Evolutionary conservation across 1,140 invertebrate genomes (phyloP).

Genomic region (Pseudomyrmex dendroicus): DNA sequence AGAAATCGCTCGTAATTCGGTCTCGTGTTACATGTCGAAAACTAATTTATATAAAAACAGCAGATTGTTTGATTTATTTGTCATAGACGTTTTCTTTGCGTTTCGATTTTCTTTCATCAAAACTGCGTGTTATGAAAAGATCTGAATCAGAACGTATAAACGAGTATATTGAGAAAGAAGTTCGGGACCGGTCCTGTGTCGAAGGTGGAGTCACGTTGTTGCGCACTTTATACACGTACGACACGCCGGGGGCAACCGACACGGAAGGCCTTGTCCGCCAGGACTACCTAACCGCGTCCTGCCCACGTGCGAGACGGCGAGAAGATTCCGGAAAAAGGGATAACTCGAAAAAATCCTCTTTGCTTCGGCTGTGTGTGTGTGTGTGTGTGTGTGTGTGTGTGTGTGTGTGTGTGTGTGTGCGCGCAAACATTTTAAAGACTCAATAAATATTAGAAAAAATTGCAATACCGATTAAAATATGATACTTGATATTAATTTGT

Average conservation of each 20-base stretch:
- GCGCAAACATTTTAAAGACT: conserved; percentile 31
- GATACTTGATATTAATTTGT: not conserved
- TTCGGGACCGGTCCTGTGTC: not conserved
- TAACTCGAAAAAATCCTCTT: conserved; percentile 31
- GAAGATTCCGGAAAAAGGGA: conserved; percentile 40
- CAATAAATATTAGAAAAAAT: not conserved
- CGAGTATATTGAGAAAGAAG: not conserved
- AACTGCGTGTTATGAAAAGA: no score
- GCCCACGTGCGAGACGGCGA: conserved; percentile 66
- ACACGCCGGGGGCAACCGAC: conserved; percentile 67
- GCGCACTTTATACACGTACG: conserved; percentile 42
- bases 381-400: no score
- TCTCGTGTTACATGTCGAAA: no score
- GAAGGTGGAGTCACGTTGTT: conserved; percentile 48
- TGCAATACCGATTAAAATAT: not conserved
- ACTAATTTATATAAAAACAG: no score
- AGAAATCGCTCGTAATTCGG: no score
- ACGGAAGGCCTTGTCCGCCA: conserved; percentile 70
- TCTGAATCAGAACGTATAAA: not conserved
- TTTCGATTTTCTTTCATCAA: no score
- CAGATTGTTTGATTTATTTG: no score
- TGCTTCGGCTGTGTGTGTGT: conserved; percentile 8
- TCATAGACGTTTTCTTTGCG: no score
- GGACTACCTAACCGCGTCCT: conserved; percentile 69
- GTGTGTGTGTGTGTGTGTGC: no score